Conservation (phyloP, 2,888 invertebrate genomes). For the Endotricha flammealis region DNA sequence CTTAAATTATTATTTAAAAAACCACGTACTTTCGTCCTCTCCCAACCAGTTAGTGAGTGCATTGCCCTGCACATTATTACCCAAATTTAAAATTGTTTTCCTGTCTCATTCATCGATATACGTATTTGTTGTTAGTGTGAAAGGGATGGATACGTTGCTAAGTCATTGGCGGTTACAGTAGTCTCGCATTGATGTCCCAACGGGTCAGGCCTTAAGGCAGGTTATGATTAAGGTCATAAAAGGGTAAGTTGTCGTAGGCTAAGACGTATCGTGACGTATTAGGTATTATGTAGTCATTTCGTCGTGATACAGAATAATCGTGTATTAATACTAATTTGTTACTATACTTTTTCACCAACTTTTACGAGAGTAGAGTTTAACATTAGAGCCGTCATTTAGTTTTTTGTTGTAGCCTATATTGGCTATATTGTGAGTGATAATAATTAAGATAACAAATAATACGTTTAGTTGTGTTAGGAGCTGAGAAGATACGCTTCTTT, state of each 20-base stretch:
- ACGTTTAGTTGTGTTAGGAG: too few relatives aligned
- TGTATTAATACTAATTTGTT: too few relatives aligned
- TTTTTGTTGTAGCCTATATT: too few relatives aligned
- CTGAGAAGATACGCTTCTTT: too few relatives aligned
- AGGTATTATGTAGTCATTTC: too few relatives aligned
- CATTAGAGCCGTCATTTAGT: too few relatives aligned
- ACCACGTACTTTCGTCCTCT: conserved; percentile 72
- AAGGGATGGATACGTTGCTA: conserved; percentile 42
- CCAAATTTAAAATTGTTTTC: conserved; percentile 61
- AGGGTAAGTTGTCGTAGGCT: conserved; percentile 50
- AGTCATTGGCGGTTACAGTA: conserved; percentile 53
- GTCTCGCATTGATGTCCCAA: conserved; percentile 57
- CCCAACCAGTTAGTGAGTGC: conserved; percentile 68
- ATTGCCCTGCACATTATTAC: conserved; percentile 63
- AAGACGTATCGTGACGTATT: conserved; percentile 29
- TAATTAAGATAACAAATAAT: too few relatives aligned
- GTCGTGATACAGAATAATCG: too few relatives aligned
- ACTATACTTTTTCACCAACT: too few relatives aligned
- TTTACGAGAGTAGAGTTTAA: too few relatives aligned
- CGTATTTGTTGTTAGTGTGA: conserved; percentile 30
- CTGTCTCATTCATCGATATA: conserved; percentile 43
- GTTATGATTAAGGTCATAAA: conserved; percentile 62
- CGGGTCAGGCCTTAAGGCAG: conserved; percentile 68
- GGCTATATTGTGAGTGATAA: too few relatives aligned
- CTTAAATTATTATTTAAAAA: conserved; percentile 60